phyloP scores from a whole-genome alignment of 1,140 invertebrate species.

The Fopius arisanus region DNA sequence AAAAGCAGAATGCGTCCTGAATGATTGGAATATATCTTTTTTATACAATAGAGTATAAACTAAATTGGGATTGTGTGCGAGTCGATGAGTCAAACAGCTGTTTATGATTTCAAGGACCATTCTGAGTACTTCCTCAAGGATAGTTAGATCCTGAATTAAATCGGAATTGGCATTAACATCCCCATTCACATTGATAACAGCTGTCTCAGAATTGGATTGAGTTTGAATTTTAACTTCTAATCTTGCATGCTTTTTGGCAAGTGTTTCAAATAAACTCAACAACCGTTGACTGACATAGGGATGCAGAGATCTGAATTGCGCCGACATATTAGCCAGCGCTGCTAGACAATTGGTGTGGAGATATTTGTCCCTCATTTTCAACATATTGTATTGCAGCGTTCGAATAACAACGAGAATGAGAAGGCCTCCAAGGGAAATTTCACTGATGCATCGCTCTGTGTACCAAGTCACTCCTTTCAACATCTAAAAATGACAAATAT shows the following conservation, averaged over 20 bases:
- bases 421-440: constrained; percentile 95
- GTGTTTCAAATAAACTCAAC: constrained; percentile 86
- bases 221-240: constrained; percentile 65
- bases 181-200: constrained; percentile 50
- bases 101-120: constrained; percentile 98
- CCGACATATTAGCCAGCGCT: constrained; percentile 97
- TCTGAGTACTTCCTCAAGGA: constrained; percentile 95
- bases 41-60: constrained; percentile 97
- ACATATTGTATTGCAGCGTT: constrained; percentile 98
- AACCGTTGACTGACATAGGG: constrained; percentile 95
- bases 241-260: constrained; percentile 80
- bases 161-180: constrained; percentile 49
- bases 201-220: constrained; percentile 32
- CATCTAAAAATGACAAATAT: constrained; percentile 68
- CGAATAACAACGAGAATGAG: constrained; percentile 93
- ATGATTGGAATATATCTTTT: constrained; percentile 87
- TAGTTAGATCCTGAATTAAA: constrained; percentile 84
- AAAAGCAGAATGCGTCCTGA: constrained; percentile 87
- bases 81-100: constrained; percentile 86
- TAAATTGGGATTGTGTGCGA: constrained; percentile 92
- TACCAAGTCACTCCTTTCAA: constrained; percentile 92
- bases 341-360: constrained; percentile 97
- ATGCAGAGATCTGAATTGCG: constrained; percentile 92
- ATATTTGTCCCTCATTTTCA: constrained; percentile 96
- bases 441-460: constrained; percentile 85